These are phyloP conservation scores for Candidula unifasciata DNA, from an alignment of 2,888 invertebrate species.

Conservation along the genomic window DNA sequence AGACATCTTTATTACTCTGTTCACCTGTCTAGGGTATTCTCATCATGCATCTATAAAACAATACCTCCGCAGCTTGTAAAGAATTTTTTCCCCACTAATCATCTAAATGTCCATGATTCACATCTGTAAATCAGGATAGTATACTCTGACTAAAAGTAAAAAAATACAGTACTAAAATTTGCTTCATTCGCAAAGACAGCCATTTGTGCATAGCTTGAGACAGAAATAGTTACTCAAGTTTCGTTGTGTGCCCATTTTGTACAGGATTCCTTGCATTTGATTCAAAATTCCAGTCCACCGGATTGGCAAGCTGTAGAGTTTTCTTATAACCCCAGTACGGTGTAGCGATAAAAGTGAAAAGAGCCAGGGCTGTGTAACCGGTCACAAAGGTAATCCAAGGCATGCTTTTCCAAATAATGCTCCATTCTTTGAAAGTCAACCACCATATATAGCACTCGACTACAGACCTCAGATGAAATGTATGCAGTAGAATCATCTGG, in stretches of 20 bases:
- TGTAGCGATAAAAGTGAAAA: conserved; percentile 70
- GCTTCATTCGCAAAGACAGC: not conserved
- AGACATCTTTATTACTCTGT: no score
- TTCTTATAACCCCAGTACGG: conserved; percentile 76
- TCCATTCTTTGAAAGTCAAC: conserved; percentile 66
- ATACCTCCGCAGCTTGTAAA: no score
- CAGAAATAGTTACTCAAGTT: not conserved
- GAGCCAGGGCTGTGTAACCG: conserved; percentile 62
- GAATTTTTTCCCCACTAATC: no score
- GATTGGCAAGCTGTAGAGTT: conserved; percentile 69
- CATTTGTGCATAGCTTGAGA: not conserved
- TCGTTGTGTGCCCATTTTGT: conserved; percentile 51
- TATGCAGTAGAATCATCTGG: conserved; percentile 70
- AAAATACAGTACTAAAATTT: no score
- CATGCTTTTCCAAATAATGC: conserved; percentile 65
- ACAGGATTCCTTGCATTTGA: conserved; percentile 54
- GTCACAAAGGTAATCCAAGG: conserved; percentile 62
- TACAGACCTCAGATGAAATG: conserved; percentile 72
- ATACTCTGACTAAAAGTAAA: no score
- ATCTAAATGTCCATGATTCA: no score
- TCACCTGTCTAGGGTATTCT: no score
- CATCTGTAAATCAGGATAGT: no score
- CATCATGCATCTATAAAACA: no score
- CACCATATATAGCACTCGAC: conserved; percentile 70
- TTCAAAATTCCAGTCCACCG: conserved; percentile 72